These are phyloP conservation scores for Polydrusus pterygomalis DNA, from an alignment of 2,888 invertebrate genomes.

Conservation along the genomic window DNA sequence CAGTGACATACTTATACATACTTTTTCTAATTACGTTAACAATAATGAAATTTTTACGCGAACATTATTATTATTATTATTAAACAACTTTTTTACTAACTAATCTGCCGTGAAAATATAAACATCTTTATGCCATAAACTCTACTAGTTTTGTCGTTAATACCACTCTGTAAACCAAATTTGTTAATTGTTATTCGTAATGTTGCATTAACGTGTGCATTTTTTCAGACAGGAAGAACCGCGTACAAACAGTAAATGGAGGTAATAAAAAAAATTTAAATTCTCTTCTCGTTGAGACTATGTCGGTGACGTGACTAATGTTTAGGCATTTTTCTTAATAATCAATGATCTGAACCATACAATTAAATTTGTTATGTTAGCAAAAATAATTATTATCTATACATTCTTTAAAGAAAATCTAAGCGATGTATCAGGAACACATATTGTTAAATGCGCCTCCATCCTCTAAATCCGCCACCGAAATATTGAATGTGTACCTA, in stretches of 20 bases:
- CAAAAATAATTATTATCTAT: neutral
- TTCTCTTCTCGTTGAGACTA: neutral
- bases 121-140: too few relatives aligned
- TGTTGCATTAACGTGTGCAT: conserved; percentile 7
- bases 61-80: too few relatives aligned
- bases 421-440: too few relatives aligned
- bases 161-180: conserved; percentile 4
- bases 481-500: too few relatives aligned
- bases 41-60: too few relatives aligned
- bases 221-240: conserved; percentile 26
- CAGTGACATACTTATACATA: too few relatives aligned
- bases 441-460: too few relatives aligned
- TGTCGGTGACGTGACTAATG: neutral
- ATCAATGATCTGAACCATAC: neutral
- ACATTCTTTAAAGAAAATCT: too few relatives aligned
- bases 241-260: conserved; percentile 11
- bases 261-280: conserved; percentile 11
- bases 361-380: neutral
- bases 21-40: too few relatives aligned
- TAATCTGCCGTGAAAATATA: too few relatives aligned
- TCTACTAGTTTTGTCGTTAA: neutral
- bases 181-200: conserved; percentile 11
- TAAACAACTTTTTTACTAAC: too few relatives aligned
- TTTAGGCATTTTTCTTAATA: neutral
- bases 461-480: too few relatives aligned